A percentile compares a stretch with the other conserved stretches of the same genome.
phyloP scores from a whole-genome alignment of 2,888 invertebrate genomes.

The Frankliniella intonsa region DNA sequence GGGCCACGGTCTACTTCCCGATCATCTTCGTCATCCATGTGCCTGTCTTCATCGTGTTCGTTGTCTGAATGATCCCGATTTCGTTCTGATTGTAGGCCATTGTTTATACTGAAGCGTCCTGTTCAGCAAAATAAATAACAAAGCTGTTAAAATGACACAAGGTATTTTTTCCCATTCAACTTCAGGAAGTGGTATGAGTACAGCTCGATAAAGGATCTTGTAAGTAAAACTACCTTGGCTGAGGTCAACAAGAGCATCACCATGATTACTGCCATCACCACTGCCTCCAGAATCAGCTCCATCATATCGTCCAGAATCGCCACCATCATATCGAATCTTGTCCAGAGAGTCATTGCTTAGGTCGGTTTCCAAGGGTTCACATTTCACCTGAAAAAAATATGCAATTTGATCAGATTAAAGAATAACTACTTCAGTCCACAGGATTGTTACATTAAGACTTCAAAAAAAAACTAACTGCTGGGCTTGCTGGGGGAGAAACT shows the following conservation, averaged over 20 bases:
- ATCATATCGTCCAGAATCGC: neutral
- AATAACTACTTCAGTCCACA: neutral
- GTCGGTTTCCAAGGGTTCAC: constrained; percentile 1
- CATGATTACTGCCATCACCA: constrained; percentile 7
- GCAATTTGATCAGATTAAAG: neutral
- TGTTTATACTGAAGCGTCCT: constrained; percentile 3
- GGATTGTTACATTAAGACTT: neutral
- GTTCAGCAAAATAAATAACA: neutral
- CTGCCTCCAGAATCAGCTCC: neutral
- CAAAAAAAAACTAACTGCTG: neutral
- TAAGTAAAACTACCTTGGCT: neutral
- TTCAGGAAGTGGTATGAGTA: neutral
- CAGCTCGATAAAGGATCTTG: no score
- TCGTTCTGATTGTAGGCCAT: neutral
- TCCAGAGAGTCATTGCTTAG: constrained; percentile 12
- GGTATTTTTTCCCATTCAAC: neutral
- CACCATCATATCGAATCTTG: constrained; percentile 1
- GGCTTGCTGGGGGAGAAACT: neutral
- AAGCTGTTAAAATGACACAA: neutral
- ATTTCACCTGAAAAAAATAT: neutral
- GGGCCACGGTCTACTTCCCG: neutral
- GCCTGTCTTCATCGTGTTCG: neutral
- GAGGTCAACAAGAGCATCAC: constrained; percentile 5
- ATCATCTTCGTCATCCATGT: neutral
- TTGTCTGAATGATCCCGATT: constrained; percentile 13